A percentile compares a stretch with the other conserved stretches of the same genome.
These are phyloP conservation scores for Falco biarmicus DNA, from an alignment of 2,797 vertebrate species.

Conservation along the genomic window DNA sequence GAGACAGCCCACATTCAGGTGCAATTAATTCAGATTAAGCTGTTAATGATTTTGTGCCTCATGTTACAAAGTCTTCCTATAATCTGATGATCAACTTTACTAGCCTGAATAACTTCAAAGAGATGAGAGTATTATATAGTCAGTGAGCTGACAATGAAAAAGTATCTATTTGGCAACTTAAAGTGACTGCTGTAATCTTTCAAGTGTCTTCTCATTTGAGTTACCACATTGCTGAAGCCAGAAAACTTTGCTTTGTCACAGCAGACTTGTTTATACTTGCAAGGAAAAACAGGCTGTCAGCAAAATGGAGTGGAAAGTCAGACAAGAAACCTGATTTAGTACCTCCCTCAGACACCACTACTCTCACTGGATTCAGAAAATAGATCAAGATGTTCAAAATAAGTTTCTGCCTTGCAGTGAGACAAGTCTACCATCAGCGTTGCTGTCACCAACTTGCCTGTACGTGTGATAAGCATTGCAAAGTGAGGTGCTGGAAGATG, in stretches of 20 bases:
- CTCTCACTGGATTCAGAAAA: background rate
- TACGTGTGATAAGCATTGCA: background rate
- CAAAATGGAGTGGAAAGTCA: background rate
- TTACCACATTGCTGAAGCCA: background rate
- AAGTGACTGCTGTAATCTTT: background rate
- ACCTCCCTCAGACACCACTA: background rate
- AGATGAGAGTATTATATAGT: background rate
- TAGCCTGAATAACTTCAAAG: background rate
- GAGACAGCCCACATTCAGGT: background rate
- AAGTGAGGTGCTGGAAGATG: background rate
- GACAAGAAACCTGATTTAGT: background rate
- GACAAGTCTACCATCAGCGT: background rate
- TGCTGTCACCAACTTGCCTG: background rate
- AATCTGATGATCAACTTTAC: background rate
- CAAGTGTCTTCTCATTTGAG: background rate
- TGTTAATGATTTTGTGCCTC: background rate
- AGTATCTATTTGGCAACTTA: background rate
- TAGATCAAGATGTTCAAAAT: background rate
- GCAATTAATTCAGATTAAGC: background rate
- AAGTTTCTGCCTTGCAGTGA: background rate
- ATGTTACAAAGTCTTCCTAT: background rate
- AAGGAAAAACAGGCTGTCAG: background rate
- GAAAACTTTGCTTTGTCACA: slow-evolving; percentile 14
- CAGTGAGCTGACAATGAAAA: background rate
- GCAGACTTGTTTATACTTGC: background rate